Evolutionary conservation across 2,888 invertebrate genomes (phyloP).

Genomic region (Protonemura montana): DNA sequence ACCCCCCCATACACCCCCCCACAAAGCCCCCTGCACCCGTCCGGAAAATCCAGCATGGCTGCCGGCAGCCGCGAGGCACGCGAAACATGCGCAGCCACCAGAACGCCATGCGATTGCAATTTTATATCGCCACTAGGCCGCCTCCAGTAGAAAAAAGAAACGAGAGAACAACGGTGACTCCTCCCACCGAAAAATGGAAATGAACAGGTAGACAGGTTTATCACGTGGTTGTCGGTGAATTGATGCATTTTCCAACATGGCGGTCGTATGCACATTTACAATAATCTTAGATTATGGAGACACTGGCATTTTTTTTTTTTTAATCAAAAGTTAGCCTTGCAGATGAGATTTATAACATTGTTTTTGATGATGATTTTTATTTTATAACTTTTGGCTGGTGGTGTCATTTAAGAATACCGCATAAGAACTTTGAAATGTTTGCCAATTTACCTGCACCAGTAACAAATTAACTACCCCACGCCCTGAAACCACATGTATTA

Average conservation of each 20-base stretch:
- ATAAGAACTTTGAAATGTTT: not conserved
- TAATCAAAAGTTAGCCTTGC: not conserved
- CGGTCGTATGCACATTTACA: not conserved
- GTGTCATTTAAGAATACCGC: not conserved
- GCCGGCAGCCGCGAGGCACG: not conserved
- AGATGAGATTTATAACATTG: not conserved
- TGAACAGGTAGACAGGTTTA: slow-evolving; percentile 25
- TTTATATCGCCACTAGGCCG: slow-evolving; percentile 23
- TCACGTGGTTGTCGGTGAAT: not conserved
- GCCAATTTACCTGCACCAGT: not conserved
- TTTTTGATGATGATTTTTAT: not conserved
- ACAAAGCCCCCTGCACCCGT: not conserved
- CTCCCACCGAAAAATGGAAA: slow-evolving; percentile 36
- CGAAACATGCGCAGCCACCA: not conserved
- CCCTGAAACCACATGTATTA: not conserved
- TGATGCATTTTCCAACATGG: slow-evolving; percentile 12
- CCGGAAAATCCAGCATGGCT: slow-evolving; percentile 17
- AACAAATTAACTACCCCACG: not conserved
- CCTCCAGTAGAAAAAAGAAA: slow-evolving; percentile 31
- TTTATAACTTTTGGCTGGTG: not conserved
- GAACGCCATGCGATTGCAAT: not conserved
- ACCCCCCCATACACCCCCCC: not conserved
- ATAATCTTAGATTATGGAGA: not conserved
- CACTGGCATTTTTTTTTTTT: not conserved
- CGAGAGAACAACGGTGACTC: slow-evolving; percentile 27